Conservation (phyloP, 2,113 vertebrate species). For the Ciconia boyciana region DNA sequence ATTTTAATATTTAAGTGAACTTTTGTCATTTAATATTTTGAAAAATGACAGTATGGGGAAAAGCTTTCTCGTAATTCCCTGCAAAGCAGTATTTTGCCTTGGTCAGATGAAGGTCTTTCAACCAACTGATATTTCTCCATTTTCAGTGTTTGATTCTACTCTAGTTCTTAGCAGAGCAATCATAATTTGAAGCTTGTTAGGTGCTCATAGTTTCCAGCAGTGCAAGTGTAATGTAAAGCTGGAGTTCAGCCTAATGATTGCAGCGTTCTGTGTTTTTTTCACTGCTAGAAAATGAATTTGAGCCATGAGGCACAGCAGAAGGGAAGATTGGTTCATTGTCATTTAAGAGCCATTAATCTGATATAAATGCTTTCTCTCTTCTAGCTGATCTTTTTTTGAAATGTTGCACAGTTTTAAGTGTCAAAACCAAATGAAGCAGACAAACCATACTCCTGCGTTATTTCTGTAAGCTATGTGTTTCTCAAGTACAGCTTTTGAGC, state of each 20-base stretch:
- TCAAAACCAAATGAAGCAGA: not conserved
- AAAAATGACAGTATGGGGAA: not conserved
- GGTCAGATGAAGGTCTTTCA: not conserved
- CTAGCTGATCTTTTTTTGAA: not conserved
- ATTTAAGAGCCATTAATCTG: not conserved
- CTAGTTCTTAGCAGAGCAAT: not conserved
- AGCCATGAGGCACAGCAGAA: not conserved
- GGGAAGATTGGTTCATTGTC: not conserved
- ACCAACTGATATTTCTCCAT: not conserved
- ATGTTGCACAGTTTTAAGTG: not conserved
- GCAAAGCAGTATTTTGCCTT: not conserved
- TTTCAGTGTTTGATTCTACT: not conserved
- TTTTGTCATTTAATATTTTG: not conserved
- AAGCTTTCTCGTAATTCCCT: not conserved
- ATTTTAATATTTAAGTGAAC: not conserved
- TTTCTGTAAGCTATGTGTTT: not conserved
- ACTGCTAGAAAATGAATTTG: not conserved
- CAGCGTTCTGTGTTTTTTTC: not conserved
- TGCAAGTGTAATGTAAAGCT: not conserved
- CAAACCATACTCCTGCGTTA: not conserved
- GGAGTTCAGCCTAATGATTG: not conserved
- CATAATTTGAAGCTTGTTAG: not conserved
- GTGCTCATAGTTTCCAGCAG: not conserved
- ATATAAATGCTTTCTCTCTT: not conserved
- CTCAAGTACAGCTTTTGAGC: not conserved